Conservation (phyloP, 2,888 invertebrate species). For the Hesperia comma region DNA sequence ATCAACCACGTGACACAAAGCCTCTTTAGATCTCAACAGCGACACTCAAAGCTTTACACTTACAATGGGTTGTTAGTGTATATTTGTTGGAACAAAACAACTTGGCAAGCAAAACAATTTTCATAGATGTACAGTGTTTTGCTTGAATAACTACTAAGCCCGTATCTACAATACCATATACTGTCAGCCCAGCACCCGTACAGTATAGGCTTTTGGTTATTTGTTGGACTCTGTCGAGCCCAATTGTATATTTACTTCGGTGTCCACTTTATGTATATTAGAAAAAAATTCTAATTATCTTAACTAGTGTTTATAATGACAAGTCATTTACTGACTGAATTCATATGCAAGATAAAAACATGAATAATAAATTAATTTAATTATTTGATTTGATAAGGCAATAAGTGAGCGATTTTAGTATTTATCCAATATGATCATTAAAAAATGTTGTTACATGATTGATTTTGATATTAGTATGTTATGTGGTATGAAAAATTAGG, state of each 20-base stretch:
- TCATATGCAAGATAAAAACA: no score
- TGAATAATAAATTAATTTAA: no score
- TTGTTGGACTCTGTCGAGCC: neutral
- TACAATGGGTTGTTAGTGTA: conserved; percentile 82
- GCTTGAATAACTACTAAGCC: conserved; percentile 13
- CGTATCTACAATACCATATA: conserved; percentile 5
- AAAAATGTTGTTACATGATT: no score
- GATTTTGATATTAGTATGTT: no score
- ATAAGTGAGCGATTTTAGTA: no score
- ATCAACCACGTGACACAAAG: conserved; percentile 72
- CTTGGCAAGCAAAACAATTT: conserved; percentile 44
- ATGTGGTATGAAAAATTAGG: no score
- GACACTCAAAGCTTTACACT: conserved; percentile 72
- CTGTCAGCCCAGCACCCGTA: conserved; percentile 1
- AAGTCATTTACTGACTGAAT: no score
- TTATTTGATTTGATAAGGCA: no score
- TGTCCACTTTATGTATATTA: conserved; percentile 19
- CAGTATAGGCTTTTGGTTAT: neutral
- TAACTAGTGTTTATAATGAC: no score
- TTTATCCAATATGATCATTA: no score
- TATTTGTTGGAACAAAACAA: conserved; percentile 52
- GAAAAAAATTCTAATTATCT: no score
- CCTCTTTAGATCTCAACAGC: conserved; percentile 56
- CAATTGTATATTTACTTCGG: conserved; percentile 22
- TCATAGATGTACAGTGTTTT: conserved; percentile 33